phyloP scores from a whole-genome alignment of 1,140 invertebrate species.

The Rhagoletis pomonella region DNA sequence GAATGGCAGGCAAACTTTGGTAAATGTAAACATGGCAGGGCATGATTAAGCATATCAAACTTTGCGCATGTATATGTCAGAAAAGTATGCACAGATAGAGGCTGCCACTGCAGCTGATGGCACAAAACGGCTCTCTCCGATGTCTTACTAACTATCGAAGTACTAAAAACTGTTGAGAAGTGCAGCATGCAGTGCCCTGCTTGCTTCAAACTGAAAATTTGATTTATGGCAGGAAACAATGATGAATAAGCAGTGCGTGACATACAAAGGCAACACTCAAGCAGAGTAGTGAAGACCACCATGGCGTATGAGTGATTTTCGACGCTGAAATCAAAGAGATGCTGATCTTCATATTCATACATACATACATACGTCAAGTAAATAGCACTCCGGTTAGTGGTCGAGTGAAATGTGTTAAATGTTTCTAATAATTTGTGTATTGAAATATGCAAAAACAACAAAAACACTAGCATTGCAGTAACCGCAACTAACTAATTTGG shows the following conservation, averaged over 20 bases:
- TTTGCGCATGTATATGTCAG: neutral
- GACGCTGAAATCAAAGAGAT: neutral
- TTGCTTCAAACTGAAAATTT: neutral
- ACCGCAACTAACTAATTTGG: conserved; percentile 16
- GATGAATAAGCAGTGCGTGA: neutral
- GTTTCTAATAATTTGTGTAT: neutral
- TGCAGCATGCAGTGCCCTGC: neutral
- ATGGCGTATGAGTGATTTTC: conserved; percentile 32
- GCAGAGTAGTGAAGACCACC: neutral
- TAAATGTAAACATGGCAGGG: neutral
- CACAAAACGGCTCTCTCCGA: neutral
- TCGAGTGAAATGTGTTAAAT: neutral
- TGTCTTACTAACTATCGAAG: neutral
- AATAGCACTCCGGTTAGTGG: too few species aligned
- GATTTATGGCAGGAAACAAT: conserved; percentile 17
- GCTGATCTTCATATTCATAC: neutral
- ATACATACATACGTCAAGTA: too few species aligned
- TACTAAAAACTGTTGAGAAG: neutral
- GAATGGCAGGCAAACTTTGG: neutral
- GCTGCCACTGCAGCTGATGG: neutral
- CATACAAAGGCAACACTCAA: neutral
- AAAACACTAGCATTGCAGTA: neutral
- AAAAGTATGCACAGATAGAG: neutral
- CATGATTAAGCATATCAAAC: neutral
- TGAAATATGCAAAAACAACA: neutral